phyloP scores from a whole-genome alignment of 2,888 invertebrate species.

The Aricia artaxerxes region DNA sequence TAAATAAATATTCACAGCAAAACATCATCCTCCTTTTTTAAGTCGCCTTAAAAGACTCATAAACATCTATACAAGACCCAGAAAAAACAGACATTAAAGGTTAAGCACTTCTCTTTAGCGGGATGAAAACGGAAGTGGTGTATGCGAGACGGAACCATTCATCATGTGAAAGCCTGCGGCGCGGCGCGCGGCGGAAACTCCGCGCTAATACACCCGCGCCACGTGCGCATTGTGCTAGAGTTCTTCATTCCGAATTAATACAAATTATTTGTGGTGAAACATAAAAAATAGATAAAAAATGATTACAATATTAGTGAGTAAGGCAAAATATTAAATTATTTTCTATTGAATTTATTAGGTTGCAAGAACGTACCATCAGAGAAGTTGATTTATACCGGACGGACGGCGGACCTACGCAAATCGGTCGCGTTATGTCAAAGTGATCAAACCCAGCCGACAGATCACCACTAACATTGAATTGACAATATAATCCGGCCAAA shows the following conservation, averaged over 20 bases:
- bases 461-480: too few species aligned
- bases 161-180: constrained; percentile 57
- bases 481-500: too few species aligned
- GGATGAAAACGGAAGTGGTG: constrained; percentile 53
- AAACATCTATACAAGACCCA: neutral
- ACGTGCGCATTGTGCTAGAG: constrained; percentile 41
- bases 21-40: neutral
- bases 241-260: neutral
- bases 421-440: too few species aligned
- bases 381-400: too few species aligned
- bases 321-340: neutral
- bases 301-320: neutral
- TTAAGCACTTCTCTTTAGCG: constrained; percentile 15
- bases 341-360: neutral
- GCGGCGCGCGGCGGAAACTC: constrained; percentile 44
- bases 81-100: constrained; percentile 17
- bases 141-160: constrained; percentile 53
- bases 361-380: neutral
- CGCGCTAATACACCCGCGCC: constrained; percentile 54
- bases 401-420: too few species aligned
- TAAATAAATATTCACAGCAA: neutral
- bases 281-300: neutral
- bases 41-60: neutral
- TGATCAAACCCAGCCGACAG: too few species aligned
- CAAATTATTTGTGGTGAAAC: neutral